Evolutionary conservation across 1,140 invertebrate genomes (phyloP).

Genomic region (Drosophila busckii): DNA sequence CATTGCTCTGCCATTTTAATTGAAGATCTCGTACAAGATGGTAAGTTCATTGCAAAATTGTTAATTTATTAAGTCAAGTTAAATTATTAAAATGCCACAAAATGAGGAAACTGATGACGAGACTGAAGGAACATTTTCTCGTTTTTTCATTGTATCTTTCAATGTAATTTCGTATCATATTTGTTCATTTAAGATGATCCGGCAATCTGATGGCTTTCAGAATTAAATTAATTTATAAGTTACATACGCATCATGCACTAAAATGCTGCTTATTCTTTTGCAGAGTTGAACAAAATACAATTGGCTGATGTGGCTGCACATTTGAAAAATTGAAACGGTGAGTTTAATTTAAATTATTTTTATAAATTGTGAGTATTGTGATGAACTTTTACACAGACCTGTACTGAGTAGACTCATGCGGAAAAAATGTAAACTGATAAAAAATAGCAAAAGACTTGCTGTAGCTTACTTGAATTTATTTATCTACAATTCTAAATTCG

Average conservation of each 20-base stretch:
- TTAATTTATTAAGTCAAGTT: background rate
- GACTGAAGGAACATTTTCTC: slow-evolving; percentile 60
- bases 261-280: background rate
- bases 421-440: slow-evolving; percentile 50
- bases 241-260: too few species aligned
- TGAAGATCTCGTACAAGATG: slow-evolving; percentile 25
- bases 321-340: slow-evolving; percentile 17
- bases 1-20: slow-evolving; percentile 14
- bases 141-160: slow-evolving; percentile 51
- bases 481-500: background rate
- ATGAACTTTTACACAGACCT: slow-evolving; percentile 67
- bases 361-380: slow-evolving; percentile 3
- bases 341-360: background rate
- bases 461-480: background rate
- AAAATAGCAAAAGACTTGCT: background rate
- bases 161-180: slow-evolving; percentile 47
- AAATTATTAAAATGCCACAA: slow-evolving; percentile 30
- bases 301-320: background rate
- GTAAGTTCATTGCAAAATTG: slow-evolving; percentile 18
- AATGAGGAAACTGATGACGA: slow-evolving; percentile 70
- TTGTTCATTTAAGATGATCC: slow-evolving; percentile 66
- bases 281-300: slow-evolving; percentile 14
- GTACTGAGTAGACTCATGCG: slow-evolving; percentile 53
- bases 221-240: background rate
- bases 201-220: slow-evolving; percentile 66